Evolutionary conservation across 35 echinoderm and acorn worm genomes (phyloP), one percentile per base, ranked within the genome.

Genomic region (Strongylocentrotus purpuratus): DNA sequence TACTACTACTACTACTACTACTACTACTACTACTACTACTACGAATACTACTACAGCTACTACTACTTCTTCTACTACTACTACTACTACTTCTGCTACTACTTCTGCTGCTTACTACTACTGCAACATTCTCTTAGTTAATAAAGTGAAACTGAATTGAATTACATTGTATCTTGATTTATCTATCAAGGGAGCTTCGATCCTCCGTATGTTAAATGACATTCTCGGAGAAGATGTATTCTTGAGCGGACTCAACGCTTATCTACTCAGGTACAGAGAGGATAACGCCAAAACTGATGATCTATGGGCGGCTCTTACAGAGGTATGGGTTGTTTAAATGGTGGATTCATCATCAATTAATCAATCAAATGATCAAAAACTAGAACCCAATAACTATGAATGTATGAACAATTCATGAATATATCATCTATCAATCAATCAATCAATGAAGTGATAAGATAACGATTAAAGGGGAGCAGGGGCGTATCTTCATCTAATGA

Each of bases 201-300:
- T 99, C 93, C 65, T 97, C 46, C 94, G 98, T 87, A 99, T 99
- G 98, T 94, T 99, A 86, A 96, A 99, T 61, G 89, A 97, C 48
- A 97, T 99, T 9, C 94, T 99, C 17, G 95, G 94, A 4, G 98
- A 99, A 94, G 97, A 99, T 0, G 96, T 96, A 10, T 99, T 97
- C 94, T 65, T 87, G 65, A 31, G 50, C 22, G 98, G 98, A 14
- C 92, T 99, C 8, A 94, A 92, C 45, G 33, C 88, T 25, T 99
- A 96, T 88, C 92, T 99, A 18, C 95, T 61, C 8, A 52, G 94
- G 17, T 91, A 96, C 65, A n/a, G 20, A 1, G 96, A 97, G 28
- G 96, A 91, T 12, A 97, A 97, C 33, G 97, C 98, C 15, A 94
- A 97, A 32, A 96, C 96, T 25, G 98, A 99, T 60, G 97, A 99